Base-by-base conservation (phyloP, 2,797 vertebrate species). In the Sebastes hubbsi region DNA sequence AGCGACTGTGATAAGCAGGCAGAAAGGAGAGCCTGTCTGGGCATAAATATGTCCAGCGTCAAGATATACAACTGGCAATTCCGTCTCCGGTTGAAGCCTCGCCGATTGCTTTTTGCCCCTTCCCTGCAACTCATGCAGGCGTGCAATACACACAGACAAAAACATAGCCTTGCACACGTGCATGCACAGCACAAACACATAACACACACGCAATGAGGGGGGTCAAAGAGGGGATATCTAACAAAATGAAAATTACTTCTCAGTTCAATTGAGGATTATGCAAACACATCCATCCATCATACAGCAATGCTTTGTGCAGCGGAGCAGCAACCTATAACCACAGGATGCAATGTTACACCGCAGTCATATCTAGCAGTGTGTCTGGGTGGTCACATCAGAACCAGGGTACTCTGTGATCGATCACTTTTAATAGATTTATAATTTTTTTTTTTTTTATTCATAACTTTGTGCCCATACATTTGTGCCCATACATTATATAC, bases 41-140 rank as follows among this genome's bases (percentile, higher is more conserved):
- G 74, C 91, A 94, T 91, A 92, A 95, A 93, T 88, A 91, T 84
- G 91, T 94, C 91, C 86, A 75, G 86, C 73, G 58, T 83, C 67
- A 87, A 93, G 94, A 91, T 93, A 84, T 94, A 94, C 87, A 88
- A 73, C 88, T 62, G 61, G 87, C 86, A 90, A 88, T 87, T 85
- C 83, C 88, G 91, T 84, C 88, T 82, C 64, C 81, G 66, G 81
- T 20, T 86, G 89, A 91, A 91, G 87, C 83, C 77, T 84, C 56
- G 25, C 77, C 86, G 66, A 93, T 92, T 93, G 89, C 85, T 92
- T 88, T 82, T 72, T 73, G 67, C 65, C 67, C 77, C 62, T 64
- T 52, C 77, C 27, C 82, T 86, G 72, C 84, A 81, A 60, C 69
- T 83, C 82, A 78, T 14, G 70, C 82, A 80, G 76, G 58, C 61